These are phyloP conservation scores for Eupelmus urozonus DNA, from an alignment of 2,888 invertebrate species.

Conservation along the genomic window DNA sequence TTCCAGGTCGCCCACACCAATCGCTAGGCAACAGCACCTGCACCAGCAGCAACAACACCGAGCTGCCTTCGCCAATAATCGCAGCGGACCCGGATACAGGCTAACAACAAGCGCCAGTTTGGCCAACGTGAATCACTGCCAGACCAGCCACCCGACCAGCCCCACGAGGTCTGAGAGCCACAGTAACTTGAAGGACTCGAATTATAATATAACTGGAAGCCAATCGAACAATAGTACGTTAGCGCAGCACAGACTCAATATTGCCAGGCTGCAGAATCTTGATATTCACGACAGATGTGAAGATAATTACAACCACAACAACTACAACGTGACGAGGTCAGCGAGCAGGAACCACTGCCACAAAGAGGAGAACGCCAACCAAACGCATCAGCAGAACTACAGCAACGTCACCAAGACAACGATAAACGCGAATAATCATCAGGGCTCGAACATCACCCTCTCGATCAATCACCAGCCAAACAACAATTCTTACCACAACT, in stretches of 20 bases:
- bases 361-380: constrained; percentile 75
- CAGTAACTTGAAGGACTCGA: constrained; percentile 75
- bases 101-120: constrained; percentile 74
- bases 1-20: constrained; percentile 75
- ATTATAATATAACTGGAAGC: constrained; percentile 72
- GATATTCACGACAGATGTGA: constrained; percentile 71
- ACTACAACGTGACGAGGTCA: constrained; percentile 73
- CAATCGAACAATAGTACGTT: constrained; percentile 63
- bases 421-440: constrained; percentile 73
- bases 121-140: constrained; percentile 76
- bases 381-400: constrained; percentile 73
- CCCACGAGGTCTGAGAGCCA: constrained; percentile 75
- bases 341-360: constrained; percentile 72
- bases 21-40: constrained; percentile 65
- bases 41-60: constrained; percentile 47
- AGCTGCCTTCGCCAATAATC: constrained; percentile 59
- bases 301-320: constrained; percentile 74
- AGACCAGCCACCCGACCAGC: constrained; percentile 71
- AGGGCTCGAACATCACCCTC: constrained; percentile 70
- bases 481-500: constrained; percentile 64
- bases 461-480: constrained; percentile 69
- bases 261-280: constrained; percentile 70
- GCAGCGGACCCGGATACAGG: constrained; percentile 64
- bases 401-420: constrained; percentile 75
- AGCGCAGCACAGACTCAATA: constrained; percentile 69